Evolutionary conservation across 2,888 invertebrate species (phyloP), one percentile per base, ranked within the genome.

Genomic region (Macropis europaea): DNA sequence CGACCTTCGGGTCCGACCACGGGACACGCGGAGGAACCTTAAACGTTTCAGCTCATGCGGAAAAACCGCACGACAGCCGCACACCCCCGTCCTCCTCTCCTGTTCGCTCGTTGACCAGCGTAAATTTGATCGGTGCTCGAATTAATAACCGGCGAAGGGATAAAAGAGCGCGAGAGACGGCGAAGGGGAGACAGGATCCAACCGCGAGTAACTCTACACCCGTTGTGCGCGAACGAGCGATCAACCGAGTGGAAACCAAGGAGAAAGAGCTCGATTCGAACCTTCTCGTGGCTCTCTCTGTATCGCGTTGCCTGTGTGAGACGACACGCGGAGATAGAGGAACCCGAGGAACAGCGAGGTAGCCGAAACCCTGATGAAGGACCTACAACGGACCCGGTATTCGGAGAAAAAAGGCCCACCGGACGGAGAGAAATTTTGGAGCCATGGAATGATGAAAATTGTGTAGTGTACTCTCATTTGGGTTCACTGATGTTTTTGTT

Each of bases 171-270:
- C 54, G 40, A 24, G 54, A 43, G 45, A 28, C n/a, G 63, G 63
- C 28, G 76, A n/a, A 32, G 30, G 28, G 28, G 48, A 38, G 38
- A 43, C 22, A 30, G 32, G 42, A 70, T 73, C 79, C 77, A 72
- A 76, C 81, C 76, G 75, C 79, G 80, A 77, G 87, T 88, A 89
- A 89, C 84, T 82, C 78, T 87, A 89, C 86, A 88, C 87, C 79
- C 81, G 80, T 83, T 81, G 79, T 81, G 77, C 82, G 84, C 80
- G 77, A 81, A 82, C 82, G 80, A 79, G 79, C 76, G 83, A 79
- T 82, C 82, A 87, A 86, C 83, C 86, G 81, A 78, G 82, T 84
- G 86, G 84, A 88, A 88, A 84, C 78, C 76, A 52, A 80, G 67
- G 60, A 76, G 79, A 76, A 70, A 67, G 69, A 73, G 67, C 73